Evolutionary conservation across 1,140 invertebrate species (phyloP), one percentile per base, ranked within the genome.

Genomic region (Stenopsyche tienmushanensis): DNA sequence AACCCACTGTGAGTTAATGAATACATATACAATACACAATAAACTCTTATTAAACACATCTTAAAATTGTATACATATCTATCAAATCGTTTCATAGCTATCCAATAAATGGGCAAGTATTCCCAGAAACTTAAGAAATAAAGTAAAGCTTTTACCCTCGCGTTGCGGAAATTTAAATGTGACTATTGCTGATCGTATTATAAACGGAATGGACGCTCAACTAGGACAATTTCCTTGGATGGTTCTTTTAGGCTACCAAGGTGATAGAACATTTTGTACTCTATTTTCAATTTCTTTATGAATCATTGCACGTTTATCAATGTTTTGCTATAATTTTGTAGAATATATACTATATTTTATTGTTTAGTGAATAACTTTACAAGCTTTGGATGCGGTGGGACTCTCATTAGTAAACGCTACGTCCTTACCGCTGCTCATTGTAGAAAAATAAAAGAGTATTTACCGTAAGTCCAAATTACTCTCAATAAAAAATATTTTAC

Each of bases 351-450:
- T 44, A 50, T 49, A 26, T 34, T 23, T 17, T 39, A 5, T 53
- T 24, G 62, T 62, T 57, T 39, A 69, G 67, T 59, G 2, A 55
- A 62, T n/a, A 49, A 41, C 18, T n/a, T 20, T 3, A 62, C 20
- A 13, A 15, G 47, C 21, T 69, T 62, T 45, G 45, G 42, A 7
- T 69, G 67, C 39, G 67, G 62, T n/a, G 67, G 62, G 25, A 41
- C 62, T 18, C 21, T 69, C n/a, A 69, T 69, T 24, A 69, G 18
- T 20, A 47, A 64, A 0, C 55, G 57, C 10, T 65, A 64, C 39
- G 29, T 69, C 9, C 42, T 69, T 7, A 69, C 67, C 1, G 67
- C 67, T 9, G 67, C 67, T 8, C 67, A 69, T 24, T 69, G 67
- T 23, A 10, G 25, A 20, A 15, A 58, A 41, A 42, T 62, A 1